Evolutionary conservation across 2,113 vertebrate genomes (phyloP).

Genomic region (Ptilorrhoa leucosticta): DNA sequence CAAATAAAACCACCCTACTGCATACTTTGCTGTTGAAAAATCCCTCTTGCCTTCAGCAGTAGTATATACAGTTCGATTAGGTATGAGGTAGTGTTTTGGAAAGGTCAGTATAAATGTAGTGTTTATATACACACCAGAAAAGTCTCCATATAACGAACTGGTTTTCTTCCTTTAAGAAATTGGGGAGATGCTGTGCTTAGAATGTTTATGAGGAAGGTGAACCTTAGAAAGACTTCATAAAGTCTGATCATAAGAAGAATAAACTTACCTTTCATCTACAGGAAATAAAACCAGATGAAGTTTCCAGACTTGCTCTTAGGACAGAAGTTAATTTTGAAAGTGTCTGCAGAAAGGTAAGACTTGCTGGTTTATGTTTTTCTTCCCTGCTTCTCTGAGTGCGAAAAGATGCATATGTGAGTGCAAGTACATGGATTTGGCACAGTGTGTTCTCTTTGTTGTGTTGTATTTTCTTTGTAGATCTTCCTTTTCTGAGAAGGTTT

Average conservation of each 20-base stretch:
- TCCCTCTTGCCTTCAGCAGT: not conserved
- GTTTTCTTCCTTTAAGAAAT: not conserved
- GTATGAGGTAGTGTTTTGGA: not conserved
- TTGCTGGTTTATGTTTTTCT: not conserved
- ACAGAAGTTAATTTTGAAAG: slow-evolving; percentile 84
- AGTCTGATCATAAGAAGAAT: not conserved
- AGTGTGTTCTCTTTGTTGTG: not conserved
- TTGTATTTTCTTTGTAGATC: not conserved
- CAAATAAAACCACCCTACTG: not conserved
- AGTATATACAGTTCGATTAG: not conserved
- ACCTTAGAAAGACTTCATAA: not conserved
- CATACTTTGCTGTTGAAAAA: not conserved
- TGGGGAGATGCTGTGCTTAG: not conserved
- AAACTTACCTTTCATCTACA: slow-evolving; percentile 22
- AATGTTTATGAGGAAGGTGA: not conserved
- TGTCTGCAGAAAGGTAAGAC: slow-evolving; percentile 82
- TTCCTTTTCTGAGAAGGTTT: not conserved
- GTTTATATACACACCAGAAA: not conserved
- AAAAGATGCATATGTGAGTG: not conserved
- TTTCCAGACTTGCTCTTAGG: slow-evolving; percentile 87
- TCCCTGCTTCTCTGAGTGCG: not conserved
- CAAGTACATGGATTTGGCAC: not conserved
- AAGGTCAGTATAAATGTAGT: not conserved
- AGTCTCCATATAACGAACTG: not conserved
- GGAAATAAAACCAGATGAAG: slow-evolving; percentile 80